A percentile compares a stretch with the other conserved stretches of the same genome.
These are phyloP conservation scores for Gopherus evgoodei DNA, from an alignment of 2,113 vertebrate species.

Conservation along the genomic window DNA sequence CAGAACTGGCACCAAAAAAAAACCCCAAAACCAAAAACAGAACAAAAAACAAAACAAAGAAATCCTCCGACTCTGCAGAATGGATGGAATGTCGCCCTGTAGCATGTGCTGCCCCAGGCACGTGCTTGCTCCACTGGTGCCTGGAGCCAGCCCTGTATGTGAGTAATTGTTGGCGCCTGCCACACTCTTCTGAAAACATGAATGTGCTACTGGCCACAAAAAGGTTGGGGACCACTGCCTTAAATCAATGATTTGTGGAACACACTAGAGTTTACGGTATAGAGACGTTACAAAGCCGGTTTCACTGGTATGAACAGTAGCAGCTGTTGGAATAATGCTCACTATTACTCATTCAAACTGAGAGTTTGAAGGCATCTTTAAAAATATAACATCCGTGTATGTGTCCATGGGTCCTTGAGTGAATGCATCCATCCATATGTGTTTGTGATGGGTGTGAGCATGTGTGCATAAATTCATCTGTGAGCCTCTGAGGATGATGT, in stretches of 20 bases:
- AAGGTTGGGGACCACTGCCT: neutral
- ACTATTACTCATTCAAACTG: neutral
- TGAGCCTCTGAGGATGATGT: neutral
- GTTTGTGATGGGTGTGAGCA: neutral
- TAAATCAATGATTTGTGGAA: neutral
- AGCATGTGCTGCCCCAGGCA: too few species aligned
- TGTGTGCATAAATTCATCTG: neutral
- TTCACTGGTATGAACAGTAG: neutral
- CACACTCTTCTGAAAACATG: too few species aligned
- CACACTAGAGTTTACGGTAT: neutral
- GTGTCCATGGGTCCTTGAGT: neutral
- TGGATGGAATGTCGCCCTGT: too few species aligned
- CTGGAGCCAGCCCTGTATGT: too few species aligned
- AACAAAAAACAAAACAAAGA: too few species aligned
- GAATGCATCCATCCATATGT: neutral
- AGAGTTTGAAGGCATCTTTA: neutral
- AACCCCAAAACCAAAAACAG: too few species aligned
- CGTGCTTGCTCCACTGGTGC: too few species aligned
- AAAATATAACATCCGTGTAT: neutral
- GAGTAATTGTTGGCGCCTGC: too few species aligned
- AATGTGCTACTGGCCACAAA: too few species aligned
- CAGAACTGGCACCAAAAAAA: too few species aligned
- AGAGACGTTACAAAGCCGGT: neutral
- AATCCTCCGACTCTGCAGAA: too few species aligned
- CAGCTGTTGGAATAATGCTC: neutral